Conservation (phyloP, 2,888 invertebrate species). For the Ecliptopera silaceata region DNA sequence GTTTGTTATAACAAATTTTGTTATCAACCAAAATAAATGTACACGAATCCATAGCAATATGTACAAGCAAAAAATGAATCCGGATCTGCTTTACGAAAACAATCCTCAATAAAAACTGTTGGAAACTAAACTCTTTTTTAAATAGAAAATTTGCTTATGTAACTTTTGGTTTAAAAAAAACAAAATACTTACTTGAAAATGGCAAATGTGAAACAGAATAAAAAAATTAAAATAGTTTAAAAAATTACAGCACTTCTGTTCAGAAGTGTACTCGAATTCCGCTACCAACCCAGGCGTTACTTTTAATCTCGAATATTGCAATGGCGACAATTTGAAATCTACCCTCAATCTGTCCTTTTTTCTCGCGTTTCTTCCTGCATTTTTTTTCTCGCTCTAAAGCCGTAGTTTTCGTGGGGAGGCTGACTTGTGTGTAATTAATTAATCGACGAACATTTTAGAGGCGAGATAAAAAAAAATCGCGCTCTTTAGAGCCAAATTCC, state of each 20-base stretch:
- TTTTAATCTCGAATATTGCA: constrained; percentile 81
- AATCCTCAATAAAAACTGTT: too few species aligned
- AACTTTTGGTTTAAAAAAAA: too few species aligned
- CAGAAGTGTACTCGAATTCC: constrained; percentile 44
- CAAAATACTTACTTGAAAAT: too few species aligned
- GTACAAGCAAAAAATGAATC: too few species aligned
- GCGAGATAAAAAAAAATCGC: constrained; percentile 2
- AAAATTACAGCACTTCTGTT: constrained; percentile 21
- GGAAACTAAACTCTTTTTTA: too few species aligned
- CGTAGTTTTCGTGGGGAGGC: constrained; percentile 23
- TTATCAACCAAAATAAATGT: too few species aligned
- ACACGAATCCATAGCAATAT: too few species aligned
- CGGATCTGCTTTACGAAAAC: too few species aligned
- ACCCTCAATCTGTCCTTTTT: constrained; percentile 32
- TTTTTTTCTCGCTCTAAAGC: constrained; percentile 18
- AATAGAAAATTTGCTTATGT: too few species aligned
- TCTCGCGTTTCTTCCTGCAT: constrained; percentile 6
- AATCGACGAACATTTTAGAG: constrained; percentile 24
- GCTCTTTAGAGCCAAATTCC: constrained; percentile 7
- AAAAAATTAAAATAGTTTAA: background rate
- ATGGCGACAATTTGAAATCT: constrained; percentile 69
- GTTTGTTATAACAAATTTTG: too few species aligned
- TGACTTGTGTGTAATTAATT: constrained; percentile 27
- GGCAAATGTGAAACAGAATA: too few species aligned
- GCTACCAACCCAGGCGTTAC: constrained; percentile 74